A percentile compares a stretch with the other conserved stretches of the same genome.
phyloP scores from a whole-genome alignment of 2,888 invertebrate genomes.

The Drosophila algonquin region DNA sequence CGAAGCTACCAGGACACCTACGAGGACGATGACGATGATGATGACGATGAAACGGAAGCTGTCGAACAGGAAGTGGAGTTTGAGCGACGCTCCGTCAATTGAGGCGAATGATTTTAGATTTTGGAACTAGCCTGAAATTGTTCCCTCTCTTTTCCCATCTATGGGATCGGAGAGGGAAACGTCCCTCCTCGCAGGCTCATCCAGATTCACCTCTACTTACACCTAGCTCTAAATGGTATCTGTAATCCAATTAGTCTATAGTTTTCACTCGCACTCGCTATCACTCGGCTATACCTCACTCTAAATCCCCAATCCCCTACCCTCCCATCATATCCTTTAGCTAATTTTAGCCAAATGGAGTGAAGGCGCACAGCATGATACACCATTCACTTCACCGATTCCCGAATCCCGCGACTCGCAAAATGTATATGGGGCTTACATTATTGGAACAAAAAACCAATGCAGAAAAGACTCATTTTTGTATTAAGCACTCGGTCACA shows the following conservation, averaged over 20 bases:
- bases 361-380: background rate
- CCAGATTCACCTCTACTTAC: conserved; percentile 26
- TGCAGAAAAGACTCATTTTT: conserved; percentile 51
- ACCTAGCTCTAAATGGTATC: conserved; percentile 41
- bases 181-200: background rate
- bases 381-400: background rate
- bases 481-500: conserved; percentile 31
- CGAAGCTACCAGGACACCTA: conserved; percentile 67
- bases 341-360: conserved; percentile 24
- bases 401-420: background rate
- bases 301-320: conserved; percentile 1
- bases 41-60: conserved; percentile 37
- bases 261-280: conserved; percentile 39
- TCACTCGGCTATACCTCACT: conserved; percentile 12
- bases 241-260: conserved; percentile 43
- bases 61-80: conserved; percentile 49
- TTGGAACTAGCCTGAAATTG: conserved; percentile 9
- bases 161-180: conserved; percentile 63
- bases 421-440: conserved; percentile 9
- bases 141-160: conserved; percentile 21
- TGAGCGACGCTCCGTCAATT: conserved; percentile 76
- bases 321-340: conserved; percentile 30
- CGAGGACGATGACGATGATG: conserved; percentile 52
- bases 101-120: conserved; percentile 40
- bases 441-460: conserved; percentile 18